Percentiles rank a stretch among this genome's conserved stretches.
phyloP scores from a whole-genome alignment of 2,797 vertebrate genomes.

The Somateria mollissima region DNA sequence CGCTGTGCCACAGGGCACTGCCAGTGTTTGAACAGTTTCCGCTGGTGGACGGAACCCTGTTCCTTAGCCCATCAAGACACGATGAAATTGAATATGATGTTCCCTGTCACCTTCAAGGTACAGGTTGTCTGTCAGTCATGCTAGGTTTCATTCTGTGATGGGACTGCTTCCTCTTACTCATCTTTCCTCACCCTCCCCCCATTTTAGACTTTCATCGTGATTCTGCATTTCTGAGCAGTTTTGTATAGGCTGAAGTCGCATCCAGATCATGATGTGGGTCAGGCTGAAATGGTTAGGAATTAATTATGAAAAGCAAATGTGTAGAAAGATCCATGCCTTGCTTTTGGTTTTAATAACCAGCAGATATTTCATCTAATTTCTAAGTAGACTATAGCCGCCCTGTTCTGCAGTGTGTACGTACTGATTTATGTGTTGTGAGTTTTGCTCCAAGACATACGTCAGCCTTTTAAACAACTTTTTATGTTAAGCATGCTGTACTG shows the following conservation, averaged over 20 bases:
- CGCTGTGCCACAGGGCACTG: conserved; percentile 92
- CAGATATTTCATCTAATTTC: not conserved
- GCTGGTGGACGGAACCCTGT: conserved; percentile 96
- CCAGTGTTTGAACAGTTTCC: conserved; percentile 99
- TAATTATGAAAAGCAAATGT: not conserved
- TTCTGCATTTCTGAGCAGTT: conserved; percentile 18
- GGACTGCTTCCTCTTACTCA: conserved; percentile 8
- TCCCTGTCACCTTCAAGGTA: conserved; percentile 99
- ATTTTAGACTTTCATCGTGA: not conserved
- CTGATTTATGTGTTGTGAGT: not conserved
- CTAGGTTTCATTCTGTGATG: conserved; percentile 55
- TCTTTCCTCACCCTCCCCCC: not conserved
- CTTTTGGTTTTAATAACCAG: not conserved
- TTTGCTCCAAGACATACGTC: not conserved
- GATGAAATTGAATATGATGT: conserved; percentile 99
- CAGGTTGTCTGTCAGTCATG: conserved; percentile 74
- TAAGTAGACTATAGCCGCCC: not conserved
- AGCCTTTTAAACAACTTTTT: not conserved
- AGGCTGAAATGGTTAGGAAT: not conserved
- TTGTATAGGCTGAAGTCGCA: not conserved
- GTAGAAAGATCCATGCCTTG: not conserved
- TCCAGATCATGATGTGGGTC: not conserved
- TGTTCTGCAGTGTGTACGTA: not conserved
- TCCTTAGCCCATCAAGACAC: conserved; percentile 96
- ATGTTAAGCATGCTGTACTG: not conserved